phyloP scores from a whole-genome alignment of 2,888 invertebrate species.

The Ischnus inquisitorius region DNA sequence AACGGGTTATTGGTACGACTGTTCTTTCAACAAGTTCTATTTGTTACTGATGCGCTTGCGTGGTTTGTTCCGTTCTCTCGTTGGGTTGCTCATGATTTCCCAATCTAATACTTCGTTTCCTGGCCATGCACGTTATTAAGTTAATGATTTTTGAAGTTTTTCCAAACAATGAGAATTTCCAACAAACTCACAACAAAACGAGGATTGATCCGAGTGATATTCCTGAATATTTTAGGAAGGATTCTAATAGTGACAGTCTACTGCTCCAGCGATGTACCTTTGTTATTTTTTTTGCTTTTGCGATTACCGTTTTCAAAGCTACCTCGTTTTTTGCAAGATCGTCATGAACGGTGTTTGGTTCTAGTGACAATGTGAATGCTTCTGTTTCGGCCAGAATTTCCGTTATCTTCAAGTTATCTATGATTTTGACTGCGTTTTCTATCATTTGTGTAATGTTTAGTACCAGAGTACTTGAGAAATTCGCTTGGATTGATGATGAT shows the following conservation, averaged over 20 bases:
- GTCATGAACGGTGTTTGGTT: conserved; percentile 2
- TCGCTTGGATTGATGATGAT: neutral
- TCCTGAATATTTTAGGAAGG: conserved; percentile 10
- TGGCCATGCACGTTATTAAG: neutral
- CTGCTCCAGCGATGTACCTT: conserved; percentile 3
- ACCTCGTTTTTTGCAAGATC: conserved; percentile 46
- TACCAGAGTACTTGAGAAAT: conserved; percentile 7
- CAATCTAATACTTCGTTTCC: neutral
- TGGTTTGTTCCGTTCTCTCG: neutral
- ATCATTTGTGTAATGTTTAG: conserved; percentile 30
- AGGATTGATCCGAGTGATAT: conserved; percentile 32
- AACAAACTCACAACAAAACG: conserved; percentile 9
- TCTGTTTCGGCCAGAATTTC: conserved; percentile 31
- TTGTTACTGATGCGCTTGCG: neutral
- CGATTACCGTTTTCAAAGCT: conserved; percentile 35
- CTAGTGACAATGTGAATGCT: neutral
- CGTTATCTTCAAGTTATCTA: conserved; percentile 29
- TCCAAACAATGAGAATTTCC: conserved; percentile 34
- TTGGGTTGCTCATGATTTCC: neutral
- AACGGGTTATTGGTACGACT: neutral
- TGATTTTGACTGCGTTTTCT: neutral
- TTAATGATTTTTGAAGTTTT: conserved; percentile 1
- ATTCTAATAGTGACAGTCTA: conserved; percentile 11
- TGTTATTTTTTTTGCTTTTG: conserved; percentile 44
- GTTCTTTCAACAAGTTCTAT: neutral